phyloP scores from a whole-genome alignment of 2,113 vertebrate species.

The Tragulus kanchil region DNA sequence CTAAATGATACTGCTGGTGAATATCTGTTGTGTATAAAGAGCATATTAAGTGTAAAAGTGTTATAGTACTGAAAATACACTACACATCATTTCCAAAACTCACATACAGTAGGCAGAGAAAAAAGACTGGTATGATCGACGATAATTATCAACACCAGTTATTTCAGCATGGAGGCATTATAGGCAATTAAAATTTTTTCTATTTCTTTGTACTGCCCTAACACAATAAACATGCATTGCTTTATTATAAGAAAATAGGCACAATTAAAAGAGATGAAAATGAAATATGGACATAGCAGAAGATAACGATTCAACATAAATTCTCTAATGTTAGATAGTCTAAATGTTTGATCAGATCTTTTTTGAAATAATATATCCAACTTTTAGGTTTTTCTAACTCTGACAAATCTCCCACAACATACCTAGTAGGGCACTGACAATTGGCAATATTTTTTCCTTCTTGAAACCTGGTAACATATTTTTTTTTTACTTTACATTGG shows the following conservation, averaged over 20 bases:
- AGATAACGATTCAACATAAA: not conserved
- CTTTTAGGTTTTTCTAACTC: not conserved
- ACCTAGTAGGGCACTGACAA: not conserved
- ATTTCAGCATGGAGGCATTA: not conserved
- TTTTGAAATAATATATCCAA: slow-evolving; percentile 14
- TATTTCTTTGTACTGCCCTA: not conserved
- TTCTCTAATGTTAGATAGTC: not conserved
- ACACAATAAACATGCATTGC: not conserved
- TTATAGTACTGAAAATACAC: not conserved
- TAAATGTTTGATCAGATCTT: slow-evolving; percentile 1
- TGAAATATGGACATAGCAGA: not conserved
- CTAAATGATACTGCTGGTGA: not conserved
- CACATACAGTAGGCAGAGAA: not conserved
- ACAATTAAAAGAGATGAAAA: not conserved
- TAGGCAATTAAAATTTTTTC: not conserved
- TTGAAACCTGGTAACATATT: slow-evolving; percentile 16
- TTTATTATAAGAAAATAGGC: slow-evolving; percentile 1
- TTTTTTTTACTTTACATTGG: not conserved
- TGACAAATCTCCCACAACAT: not conserved
- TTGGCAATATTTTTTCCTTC: not conserved
- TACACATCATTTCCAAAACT: not conserved
- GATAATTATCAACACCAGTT: not conserved
- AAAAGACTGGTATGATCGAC: not conserved
- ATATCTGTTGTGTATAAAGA: slow-evolving; percentile 6
- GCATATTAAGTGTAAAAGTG: not conserved